phyloP scores from a whole-genome alignment of 2,797 vertebrate genomes.

The Lithobates pipiens region DNA sequence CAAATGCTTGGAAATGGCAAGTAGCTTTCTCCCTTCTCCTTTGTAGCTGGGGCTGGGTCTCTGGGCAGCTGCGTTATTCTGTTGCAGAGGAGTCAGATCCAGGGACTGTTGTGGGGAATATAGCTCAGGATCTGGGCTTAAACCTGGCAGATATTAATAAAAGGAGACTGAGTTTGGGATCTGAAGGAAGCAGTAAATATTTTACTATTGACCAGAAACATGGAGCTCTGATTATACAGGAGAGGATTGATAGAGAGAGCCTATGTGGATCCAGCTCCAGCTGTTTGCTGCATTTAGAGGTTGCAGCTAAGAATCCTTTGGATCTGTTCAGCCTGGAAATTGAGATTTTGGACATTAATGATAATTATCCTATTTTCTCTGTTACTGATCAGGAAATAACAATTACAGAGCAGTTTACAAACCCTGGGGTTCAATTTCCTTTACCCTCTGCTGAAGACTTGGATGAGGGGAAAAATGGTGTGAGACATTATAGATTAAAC shows the following conservation, averaged over 20 bases:
- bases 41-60: slow-evolving; percentile 58
- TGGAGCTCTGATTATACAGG: slow-evolving; percentile 40
- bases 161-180: slow-evolving; percentile 17
- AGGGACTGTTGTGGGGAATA: slow-evolving; percentile 47
- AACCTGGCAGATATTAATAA: slow-evolving; percentile 23
- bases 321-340: slow-evolving; percentile 41
- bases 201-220: slow-evolving; percentile 31
- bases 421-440: slow-evolving; percentile 3
- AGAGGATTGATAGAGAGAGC: slow-evolving; percentile 50
- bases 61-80: slow-evolving; percentile 49
- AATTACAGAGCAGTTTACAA: slow-evolving; percentile 26
- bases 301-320: slow-evolving; percentile 33
- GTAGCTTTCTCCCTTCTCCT: slow-evolving; percentile 36
- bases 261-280: slow-evolving; percentile 41
- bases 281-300: slow-evolving; percentile 46
- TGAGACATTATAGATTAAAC: slow-evolving; percentile 41
- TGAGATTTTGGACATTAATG: slow-evolving; percentile 51
- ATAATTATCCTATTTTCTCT: slow-evolving; percentile 43
- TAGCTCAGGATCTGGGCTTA: slow-evolving; percentile 49
- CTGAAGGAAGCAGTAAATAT: slow-evolving; percentile 29
- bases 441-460: slow-evolving; percentile 36
- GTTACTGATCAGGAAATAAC: background rate
- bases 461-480: slow-evolving; percentile 40
- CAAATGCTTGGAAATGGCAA: slow-evolving; percentile 43
- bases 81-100: slow-evolving; percentile 45